Conservation (phyloP, 2,113 vertebrate genomes). For the Tichodroma muraria region DNA sequence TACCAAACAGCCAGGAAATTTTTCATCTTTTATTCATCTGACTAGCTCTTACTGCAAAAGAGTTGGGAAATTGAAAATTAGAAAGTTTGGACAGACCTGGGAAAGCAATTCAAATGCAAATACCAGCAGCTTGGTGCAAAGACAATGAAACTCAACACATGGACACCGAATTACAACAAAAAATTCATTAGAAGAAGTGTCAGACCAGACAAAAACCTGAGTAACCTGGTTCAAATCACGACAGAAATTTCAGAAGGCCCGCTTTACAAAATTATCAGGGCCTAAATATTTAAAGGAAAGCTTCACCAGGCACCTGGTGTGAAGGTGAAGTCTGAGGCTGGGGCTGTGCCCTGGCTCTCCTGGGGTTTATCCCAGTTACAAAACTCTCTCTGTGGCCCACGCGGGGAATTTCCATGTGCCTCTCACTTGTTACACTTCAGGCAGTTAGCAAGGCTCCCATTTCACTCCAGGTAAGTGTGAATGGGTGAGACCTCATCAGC, state of each 20-base stretch:
- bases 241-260: not conserved
- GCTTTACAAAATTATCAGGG: not conserved
- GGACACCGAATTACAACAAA: not conserved
- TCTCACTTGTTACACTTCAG: not conserved
- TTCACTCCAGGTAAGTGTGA: not conserved
- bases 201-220: not conserved
- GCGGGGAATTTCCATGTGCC: fast-evolving
- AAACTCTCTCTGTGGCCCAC: not conserved
- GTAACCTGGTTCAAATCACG: not conserved
- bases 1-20: not conserved
- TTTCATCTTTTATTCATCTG: constrained; percentile 56
- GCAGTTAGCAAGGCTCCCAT: not conserved
- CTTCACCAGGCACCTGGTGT: not conserved
- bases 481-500: not conserved
- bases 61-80: not conserved
- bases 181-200: not conserved
- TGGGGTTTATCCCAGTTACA: not conserved
- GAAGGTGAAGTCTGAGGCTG: not conserved
- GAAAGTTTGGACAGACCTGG: not conserved
- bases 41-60: not conserved
- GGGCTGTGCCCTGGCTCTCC: not conserved
- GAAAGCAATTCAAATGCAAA: constrained; percentile 58
- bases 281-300: not conserved
- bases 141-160: not conserved
- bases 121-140: not conserved